Percentiles rank a stretch among this genome's conserved stretches.
phyloP scores from a whole-genome alignment of 2,113 vertebrate species.

The Callipepla squamata region DNA sequence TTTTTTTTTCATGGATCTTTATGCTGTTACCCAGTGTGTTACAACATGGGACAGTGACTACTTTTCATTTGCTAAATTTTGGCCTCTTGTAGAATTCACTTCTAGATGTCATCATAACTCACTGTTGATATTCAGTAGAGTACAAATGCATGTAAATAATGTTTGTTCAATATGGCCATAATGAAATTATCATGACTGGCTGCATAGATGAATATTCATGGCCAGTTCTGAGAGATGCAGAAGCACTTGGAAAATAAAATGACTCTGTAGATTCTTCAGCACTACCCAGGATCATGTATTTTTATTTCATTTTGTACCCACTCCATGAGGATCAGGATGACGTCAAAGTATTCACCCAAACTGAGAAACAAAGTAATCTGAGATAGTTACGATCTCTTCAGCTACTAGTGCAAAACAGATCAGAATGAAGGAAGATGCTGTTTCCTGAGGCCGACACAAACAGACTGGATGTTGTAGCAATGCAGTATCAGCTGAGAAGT shows the following conservation, averaged over 20 bases:
- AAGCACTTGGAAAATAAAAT: not conserved
- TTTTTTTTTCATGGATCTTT: slow-evolving; percentile 58
- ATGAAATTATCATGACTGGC: slow-evolving; percentile 6
- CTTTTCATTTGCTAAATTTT: not conserved
- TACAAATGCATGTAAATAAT: not conserved
- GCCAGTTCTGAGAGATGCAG: not conserved
- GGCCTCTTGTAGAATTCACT: not conserved
- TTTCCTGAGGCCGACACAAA: not conserved
- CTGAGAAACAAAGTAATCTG: not conserved
- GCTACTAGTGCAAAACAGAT: not conserved
- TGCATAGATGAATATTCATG: not conserved
- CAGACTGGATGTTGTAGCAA: not conserved
- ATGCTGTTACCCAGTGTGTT: not conserved
- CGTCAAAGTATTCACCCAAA: not conserved
- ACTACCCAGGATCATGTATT: not conserved
- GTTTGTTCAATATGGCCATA: not conserved
- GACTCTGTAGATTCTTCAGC: not conserved
- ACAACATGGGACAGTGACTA: not conserved
- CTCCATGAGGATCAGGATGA: not conserved
- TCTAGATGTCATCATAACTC: not conserved
- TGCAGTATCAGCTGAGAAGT: not conserved
- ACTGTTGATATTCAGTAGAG: not conserved
- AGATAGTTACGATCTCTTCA: not conserved
- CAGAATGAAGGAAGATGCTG: not conserved
- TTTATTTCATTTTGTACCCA: not conserved